Evolutionary conservation across 2,888 invertebrate genomes (phyloP).

Genomic region (Platynereis dumerilii): DNA sequence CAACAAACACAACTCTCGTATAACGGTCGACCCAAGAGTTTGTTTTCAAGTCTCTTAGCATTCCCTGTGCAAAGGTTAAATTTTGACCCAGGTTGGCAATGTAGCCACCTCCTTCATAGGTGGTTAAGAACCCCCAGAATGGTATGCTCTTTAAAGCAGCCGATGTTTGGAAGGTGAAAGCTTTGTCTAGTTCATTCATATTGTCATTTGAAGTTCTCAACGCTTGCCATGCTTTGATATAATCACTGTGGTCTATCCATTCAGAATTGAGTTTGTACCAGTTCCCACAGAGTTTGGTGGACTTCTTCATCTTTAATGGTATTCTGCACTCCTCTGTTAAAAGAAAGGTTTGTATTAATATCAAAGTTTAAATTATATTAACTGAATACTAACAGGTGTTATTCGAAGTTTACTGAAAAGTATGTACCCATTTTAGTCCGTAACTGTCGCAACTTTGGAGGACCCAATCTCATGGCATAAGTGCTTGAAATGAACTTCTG

Average conservation of each 20-base stretch:
- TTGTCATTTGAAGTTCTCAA: too few relatives aligned
- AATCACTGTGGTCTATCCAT: too few relatives aligned
- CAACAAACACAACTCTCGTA: constrained; percentile 1
- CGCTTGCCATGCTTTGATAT: too few relatives aligned
- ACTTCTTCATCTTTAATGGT: too few relatives aligned
- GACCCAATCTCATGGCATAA: background rate
- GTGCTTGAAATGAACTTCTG: background rate
- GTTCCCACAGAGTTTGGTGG: too few relatives aligned
- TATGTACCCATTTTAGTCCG: background rate
- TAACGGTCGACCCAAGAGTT: background rate
- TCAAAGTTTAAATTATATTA: too few relatives aligned
- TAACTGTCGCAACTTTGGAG: background rate
- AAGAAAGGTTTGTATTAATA: too few relatives aligned
- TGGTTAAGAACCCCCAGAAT: constrained; percentile 24
- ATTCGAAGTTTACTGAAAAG: too few relatives aligned
- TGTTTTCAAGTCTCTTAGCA: background rate
- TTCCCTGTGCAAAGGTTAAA: background rate
- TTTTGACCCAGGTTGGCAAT: constrained; percentile 33
- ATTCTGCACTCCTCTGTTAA: too few relatives aligned
- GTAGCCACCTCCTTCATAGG: constrained; percentile 40
- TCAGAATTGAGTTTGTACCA: too few relatives aligned
- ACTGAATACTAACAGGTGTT: too few relatives aligned
- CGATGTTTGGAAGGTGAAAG: background rate
- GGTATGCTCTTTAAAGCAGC: constrained; percentile 6
- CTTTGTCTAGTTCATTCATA: background rate